phyloP scores from a whole-genome alignment of 2,113 vertebrate species.

The Aegotheles bennettii region DNA sequence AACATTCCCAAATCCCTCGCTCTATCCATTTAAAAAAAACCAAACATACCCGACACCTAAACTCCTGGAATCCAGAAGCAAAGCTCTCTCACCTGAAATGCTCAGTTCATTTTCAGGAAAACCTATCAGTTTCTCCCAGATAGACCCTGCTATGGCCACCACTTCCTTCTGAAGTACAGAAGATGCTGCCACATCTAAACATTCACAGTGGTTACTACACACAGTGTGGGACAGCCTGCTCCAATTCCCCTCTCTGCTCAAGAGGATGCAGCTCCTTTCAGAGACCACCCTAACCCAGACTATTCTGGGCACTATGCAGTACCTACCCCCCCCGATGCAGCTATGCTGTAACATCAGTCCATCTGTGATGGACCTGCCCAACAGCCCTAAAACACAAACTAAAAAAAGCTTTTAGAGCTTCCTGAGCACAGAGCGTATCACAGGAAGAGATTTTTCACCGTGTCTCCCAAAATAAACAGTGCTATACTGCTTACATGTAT shows the following conservation, averaged over 20 bases:
- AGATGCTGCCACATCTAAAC: neutral
- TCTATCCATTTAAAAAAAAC: neutral
- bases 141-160: neutral
- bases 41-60: neutral
- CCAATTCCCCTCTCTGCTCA: neutral
- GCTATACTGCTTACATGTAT: neutral
- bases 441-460: neutral
- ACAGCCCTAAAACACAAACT: neutral
- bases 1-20: neutral
- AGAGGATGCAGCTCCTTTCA: neutral
- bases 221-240: neutral
- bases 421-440: neutral
- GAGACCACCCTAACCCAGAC: neutral
- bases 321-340: neutral
- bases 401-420: neutral
- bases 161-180: neutral
- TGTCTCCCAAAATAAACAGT: neutral
- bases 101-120: neutral
- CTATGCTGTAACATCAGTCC: neutral
- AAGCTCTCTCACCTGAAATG: neutral
- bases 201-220: neutral
- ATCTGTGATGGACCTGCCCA: neutral
- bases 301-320: neutral
- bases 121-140: neutral
- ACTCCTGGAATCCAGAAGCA: neutral